Evolutionary conservation across 2,888 invertebrate genomes (phyloP), one percentile per base, ranked within the genome.

Genomic region (Chaetogeoica ovagalla): DNA sequence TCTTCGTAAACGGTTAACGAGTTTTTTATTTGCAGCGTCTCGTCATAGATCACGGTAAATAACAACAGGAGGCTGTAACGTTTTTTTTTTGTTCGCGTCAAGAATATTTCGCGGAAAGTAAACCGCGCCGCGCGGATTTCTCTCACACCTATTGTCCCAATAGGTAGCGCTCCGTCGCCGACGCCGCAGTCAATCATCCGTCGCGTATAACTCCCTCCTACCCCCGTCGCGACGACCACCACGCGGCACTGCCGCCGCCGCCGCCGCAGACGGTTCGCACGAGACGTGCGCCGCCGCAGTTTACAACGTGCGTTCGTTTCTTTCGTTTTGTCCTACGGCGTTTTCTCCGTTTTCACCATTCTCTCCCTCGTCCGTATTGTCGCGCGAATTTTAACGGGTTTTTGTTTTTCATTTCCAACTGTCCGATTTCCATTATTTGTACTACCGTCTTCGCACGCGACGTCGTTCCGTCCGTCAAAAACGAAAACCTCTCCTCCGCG

Each of bases 241-340:
- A 23, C 9, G n/a, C 48, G 48, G 13, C 62, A 11, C 2, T 52
- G 21, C 11, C 23, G 23, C 11, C 59, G 60, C 13, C 30, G 55
- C 6, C 52, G 63, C 15, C 8, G 57, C 21, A 17, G 62, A 21
- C 52, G 57, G 9, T 71, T 79, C 23, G 79, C 71, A 15, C 79
- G 65, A 71, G 71, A 79, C 71, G 63, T 59, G 23, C 65, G 0
- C 43, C 19, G 8, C 74, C 17, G 55, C 65, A 79, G 79, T 79
- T 43, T 57, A 79, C 79, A 79, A 79, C 79, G 79, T 79, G 79
- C 79, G 79, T 57, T 7, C 79, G 79, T 57, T 4, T 55, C 55
- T 70, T 57, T 6, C n/a, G 60, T 59, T 39, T 13, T 43, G 2
- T 19, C 57, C 39, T 13, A 0, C 5, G 1, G 7, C 39, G 48